Base-by-base conservation (phyloP, 2,797 vertebrate species). In the Melanotaenia nigrans region DNA sequence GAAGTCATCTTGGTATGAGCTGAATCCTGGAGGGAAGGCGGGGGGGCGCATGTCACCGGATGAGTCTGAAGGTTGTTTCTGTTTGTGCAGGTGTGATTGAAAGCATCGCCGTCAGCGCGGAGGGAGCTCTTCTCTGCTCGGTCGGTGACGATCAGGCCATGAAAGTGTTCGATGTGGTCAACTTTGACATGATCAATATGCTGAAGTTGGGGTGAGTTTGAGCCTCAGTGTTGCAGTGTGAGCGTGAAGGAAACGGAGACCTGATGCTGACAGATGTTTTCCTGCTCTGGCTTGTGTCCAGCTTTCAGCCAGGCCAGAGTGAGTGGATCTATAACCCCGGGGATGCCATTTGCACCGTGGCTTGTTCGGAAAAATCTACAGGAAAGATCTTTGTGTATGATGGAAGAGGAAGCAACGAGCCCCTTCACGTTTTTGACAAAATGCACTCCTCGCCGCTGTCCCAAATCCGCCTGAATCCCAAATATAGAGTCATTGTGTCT, bases 121-220 rank as follows among this genome's bases (percentile, higher is more conserved):
- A 99, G 68, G 98, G 97, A 11, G 96, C 97, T 0, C 94, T 99
- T 1, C 90, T 96, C 78, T 99, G 97, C 85, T 97, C 97, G 5
- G 96, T 99, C 47, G 98, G 98, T n/a, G 98, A 99, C 49, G 98
- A 99, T 90, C 97, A 95, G 94, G 97, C 98, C 75, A 98, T 99
- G 98, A 99, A 99, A 83, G 96, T 99, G 0, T 99, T 98, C 87
- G 98, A 99, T 74, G 97, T 99, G 0, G 97, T 99, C 84, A 99
- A 99, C 92, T 99, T 99, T 78, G 98, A 99, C 92, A 99, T 99
- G 98, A 99, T 99, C 93, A 99, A 99, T 83, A 99, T 99, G 98
- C 93, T 99, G 75, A 99, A 97, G 87, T 90, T 99, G 84, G 97
- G 96, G 98, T 99, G 91, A 94, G 95, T 94, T 30, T 18, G 3